Percentiles rank a stretch among this genome's conserved stretches.
Evolutionary conservation across 2,113 vertebrate genomes (phyloP).

Genomic region (Vulpes ferrilata): DNA sequence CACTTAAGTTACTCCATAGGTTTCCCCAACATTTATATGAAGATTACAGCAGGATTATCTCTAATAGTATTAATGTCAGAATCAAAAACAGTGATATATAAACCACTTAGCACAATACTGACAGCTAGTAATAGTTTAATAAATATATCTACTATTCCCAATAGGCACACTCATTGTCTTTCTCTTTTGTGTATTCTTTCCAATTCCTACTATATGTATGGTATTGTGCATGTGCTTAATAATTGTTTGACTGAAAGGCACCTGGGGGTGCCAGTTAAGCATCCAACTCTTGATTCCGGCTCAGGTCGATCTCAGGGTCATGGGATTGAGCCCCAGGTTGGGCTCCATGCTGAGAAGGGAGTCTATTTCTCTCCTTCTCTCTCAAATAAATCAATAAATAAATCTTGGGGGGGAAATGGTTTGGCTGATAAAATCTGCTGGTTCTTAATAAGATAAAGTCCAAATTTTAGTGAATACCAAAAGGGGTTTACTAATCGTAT

Average conservation of each 20-base stretch:
- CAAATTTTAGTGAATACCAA: slow-evolving; percentile 46
- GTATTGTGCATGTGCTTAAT: background rate
- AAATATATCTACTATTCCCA: background rate
- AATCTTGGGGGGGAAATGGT: background rate
- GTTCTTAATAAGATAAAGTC: slow-evolving; percentile 32
- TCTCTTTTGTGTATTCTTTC: background rate
- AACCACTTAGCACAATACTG: slow-evolving; percentile 25
- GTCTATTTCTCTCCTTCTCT: background rate
- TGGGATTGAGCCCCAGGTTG: background rate
- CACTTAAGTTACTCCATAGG: background rate
- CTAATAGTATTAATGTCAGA: slow-evolving; percentile 3
- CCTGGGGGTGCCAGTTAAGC: background rate
- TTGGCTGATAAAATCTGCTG: slow-evolving; percentile 43
- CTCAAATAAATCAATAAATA: background rate
- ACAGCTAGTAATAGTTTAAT: background rate
- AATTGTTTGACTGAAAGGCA: background rate
- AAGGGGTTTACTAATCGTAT: background rate
- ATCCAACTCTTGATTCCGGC: background rate
- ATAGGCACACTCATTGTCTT: background rate
- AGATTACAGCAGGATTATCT: background rate
- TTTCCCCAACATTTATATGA: slow-evolving; percentile 11
- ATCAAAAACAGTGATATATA: background rate
- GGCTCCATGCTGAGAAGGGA: background rate
- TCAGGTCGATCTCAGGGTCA: background rate
- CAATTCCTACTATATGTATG: background rate